Evolutionary conservation across 2,113 vertebrate species (phyloP).

Genomic region (Aegithalos caudatus): DNA sequence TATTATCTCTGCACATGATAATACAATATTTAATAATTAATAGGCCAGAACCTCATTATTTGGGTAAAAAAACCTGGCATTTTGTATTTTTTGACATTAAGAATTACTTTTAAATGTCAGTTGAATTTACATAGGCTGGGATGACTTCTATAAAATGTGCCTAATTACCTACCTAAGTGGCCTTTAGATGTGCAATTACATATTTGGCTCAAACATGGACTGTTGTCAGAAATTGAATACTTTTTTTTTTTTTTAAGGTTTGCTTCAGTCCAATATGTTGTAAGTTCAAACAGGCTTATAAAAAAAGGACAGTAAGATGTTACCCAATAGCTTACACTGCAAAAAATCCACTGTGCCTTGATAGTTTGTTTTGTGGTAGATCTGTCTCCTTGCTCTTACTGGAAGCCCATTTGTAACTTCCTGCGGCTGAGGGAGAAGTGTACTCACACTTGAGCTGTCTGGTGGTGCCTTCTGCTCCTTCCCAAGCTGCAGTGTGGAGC

Average conservation of each 20-base stretch:
- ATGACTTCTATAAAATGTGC: not conserved
- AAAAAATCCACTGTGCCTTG: not conserved
- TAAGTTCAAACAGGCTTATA: not conserved
- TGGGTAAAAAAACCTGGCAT: not conserved
- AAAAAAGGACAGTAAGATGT: not conserved
- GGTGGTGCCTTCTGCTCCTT: not conserved
- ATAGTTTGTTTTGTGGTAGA: not conserved
- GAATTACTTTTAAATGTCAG: not conserved
- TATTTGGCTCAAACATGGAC: not conserved
- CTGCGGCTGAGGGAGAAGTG: not conserved
- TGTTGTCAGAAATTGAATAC: not conserved
- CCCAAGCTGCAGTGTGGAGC: not conserved
- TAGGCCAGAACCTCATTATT: not conserved
- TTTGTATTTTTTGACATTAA: not conserved
- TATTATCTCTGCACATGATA: not conserved
- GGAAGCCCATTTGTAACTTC: not conserved
- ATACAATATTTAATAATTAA: not conserved
- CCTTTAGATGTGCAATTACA: not conserved
- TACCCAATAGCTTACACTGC: not conserved
- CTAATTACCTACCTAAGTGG: not conserved
- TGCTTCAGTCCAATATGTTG: not conserved
- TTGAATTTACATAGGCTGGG: not conserved
- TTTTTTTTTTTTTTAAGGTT: not conserved
- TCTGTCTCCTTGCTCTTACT: not conserved
- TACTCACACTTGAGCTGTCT: accelerated